Conservation (phyloP, 2,888 invertebrate genomes). For the Escarpia spicata region DNA sequence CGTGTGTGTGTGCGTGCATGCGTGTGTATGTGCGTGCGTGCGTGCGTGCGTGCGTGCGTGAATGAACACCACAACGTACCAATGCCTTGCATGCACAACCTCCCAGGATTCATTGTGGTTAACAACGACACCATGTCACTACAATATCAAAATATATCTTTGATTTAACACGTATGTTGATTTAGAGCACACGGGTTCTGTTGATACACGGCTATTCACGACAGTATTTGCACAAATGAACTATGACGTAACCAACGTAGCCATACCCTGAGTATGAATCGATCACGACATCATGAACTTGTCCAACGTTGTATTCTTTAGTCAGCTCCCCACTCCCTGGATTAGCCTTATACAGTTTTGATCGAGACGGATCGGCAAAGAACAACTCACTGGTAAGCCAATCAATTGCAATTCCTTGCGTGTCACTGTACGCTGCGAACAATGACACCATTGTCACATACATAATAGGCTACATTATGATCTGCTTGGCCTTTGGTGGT, state of each 20-base stretch:
- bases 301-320: not conserved
- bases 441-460: not conserved
- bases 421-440: not conserved
- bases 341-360: not conserved
- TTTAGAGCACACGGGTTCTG: too few species aligned
- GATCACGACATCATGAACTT: not conserved
- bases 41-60: too few species aligned
- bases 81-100: too few species aligned
- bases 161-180: too few species aligned
- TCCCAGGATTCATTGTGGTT: too few species aligned
- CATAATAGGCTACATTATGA: not conserved
- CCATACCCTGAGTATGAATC: not conserved
- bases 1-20: too few species aligned
- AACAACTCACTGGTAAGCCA: not conserved
- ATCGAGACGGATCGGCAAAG: not conserved
- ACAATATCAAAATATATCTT: too few species aligned
- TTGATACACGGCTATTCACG: too few species aligned
- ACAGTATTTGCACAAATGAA: not conserved
- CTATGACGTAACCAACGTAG: not conserved
- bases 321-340: too few species aligned
- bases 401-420: not conserved
- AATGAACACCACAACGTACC: too few species aligned
- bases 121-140: too few species aligned
- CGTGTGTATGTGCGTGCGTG: too few species aligned
- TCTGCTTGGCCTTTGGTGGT: not conserved